Evolutionary conservation across 2,888 invertebrate species (phyloP).

Genomic region (Slavum lentiscoides): DNA sequence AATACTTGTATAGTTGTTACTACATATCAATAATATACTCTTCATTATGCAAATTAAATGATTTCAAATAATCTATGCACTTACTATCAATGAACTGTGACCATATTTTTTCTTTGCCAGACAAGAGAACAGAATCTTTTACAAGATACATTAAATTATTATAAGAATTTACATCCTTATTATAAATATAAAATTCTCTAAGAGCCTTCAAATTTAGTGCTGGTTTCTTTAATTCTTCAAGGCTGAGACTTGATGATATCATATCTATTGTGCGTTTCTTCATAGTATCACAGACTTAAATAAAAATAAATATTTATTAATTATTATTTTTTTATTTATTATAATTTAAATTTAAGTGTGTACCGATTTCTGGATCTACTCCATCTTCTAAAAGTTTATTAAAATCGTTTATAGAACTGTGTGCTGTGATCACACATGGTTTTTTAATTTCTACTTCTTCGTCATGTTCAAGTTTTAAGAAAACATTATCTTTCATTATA

Average conservation of each 20-base stretch:
- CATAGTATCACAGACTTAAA: slow-evolving; percentile 37
- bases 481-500: neutral
- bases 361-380: slow-evolving; percentile 33
- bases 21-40: no score
- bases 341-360: neutral
- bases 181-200: slow-evolving; percentile 30
- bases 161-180: slow-evolving; percentile 31
- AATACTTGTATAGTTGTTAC: no score
- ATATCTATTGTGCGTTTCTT: slow-evolving; percentile 10
- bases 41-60: neutral
- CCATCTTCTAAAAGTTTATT: slow-evolving; percentile 43
- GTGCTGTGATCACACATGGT: slow-evolving; percentile 24
- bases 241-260: slow-evolving; percentile 30
- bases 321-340: no score
- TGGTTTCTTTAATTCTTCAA: slow-evolving; percentile 32
- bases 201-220: slow-evolving; percentile 20
- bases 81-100: slow-evolving; percentile 41
- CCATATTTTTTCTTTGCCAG: slow-evolving; percentile 43
- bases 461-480: neutral
- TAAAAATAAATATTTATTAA: neutral
- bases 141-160: slow-evolving; percentile 39
- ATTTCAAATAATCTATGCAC: slow-evolving; percentile 6
- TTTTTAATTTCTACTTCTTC: slow-evolving; percentile 4
- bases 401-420: slow-evolving; percentile 28
- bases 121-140: slow-evolving; percentile 39